A percentile compares a stretch with the other conserved stretches of the same genome.
These are phyloP conservation scores for Cossypha polioptera DNA, from an alignment of 2,797 vertebrate genomes.

Conservation along the genomic window DNA sequence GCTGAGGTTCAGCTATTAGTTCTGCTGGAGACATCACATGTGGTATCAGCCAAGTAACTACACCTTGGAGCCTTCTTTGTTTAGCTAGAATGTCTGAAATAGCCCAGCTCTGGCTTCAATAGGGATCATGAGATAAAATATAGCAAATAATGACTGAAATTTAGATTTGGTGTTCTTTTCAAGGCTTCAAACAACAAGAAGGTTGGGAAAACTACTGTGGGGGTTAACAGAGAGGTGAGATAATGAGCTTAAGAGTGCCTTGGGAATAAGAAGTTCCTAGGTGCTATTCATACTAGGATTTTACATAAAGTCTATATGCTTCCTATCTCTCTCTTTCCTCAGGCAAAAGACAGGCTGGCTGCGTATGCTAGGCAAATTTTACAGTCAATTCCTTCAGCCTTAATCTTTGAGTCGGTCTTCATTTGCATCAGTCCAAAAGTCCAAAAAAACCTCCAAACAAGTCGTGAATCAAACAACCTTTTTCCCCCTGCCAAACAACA, in stretches of 20 bases:
- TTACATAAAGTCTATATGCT: background rate
- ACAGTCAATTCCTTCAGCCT: background rate
- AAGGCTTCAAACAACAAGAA: background rate
- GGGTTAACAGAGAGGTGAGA: constrained; percentile 1
- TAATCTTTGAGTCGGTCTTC: background rate
- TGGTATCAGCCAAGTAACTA: background rate
- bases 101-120: background rate
- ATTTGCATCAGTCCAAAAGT: background rate
- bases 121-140: background rate
- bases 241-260: background rate
- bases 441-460: background rate
- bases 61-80: background rate
- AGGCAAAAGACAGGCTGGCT: constrained; percentile 3
- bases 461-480: background rate
- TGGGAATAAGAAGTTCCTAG: constrained; percentile 8
- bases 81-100: background rate
- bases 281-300: constrained; percentile 6
- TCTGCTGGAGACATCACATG: background rate
- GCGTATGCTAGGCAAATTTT: background rate
- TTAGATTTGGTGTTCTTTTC: background rate
- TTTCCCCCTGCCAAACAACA: background rate
- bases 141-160: background rate
- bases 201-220: background rate
- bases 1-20: background rate
- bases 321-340: background rate